Conservation (phyloP, 2,888 invertebrate genomes). For the Hesperia comma region DNA sequence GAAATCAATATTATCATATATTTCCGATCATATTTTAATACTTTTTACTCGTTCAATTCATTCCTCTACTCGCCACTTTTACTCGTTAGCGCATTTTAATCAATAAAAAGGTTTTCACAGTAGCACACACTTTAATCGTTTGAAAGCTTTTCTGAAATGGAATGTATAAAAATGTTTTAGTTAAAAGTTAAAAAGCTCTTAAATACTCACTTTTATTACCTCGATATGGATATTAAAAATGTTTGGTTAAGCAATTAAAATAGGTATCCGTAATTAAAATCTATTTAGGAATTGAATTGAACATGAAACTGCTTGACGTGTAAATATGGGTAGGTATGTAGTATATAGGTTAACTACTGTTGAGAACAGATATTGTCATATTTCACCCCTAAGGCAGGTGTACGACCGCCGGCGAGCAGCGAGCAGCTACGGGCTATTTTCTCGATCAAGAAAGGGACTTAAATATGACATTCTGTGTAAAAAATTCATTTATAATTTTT, state of each 20-base stretch:
- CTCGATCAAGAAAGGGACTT: no score
- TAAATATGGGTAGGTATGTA: no score
- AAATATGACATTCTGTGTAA: no score
- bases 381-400: no score
- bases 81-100: constrained; percentile 32
- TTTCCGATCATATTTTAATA: constrained; percentile 20
- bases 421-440: no score
- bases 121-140: constrained; percentile 32
- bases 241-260: background rate
- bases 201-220: constrained; percentile 11
- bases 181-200: constrained; percentile 25
- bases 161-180: constrained; percentile 25
- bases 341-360: no score
- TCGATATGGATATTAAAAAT: constrained; percentile 9
- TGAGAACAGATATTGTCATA: no score
- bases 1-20: constrained; percentile 1
- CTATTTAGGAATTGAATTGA: no score
- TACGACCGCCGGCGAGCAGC: no score
- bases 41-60: constrained; percentile 19
- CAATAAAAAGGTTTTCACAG: constrained; percentile 34
- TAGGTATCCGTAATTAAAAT: background rate
- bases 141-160: constrained; percentile 35
- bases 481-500: no score
- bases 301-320: no score
- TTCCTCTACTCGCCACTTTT: constrained; percentile 27